Evolutionary conservation across 2,113 vertebrate genomes (phyloP), one percentile per base, ranked within the genome.

Genomic region (Lampris megalopsis): DNA sequence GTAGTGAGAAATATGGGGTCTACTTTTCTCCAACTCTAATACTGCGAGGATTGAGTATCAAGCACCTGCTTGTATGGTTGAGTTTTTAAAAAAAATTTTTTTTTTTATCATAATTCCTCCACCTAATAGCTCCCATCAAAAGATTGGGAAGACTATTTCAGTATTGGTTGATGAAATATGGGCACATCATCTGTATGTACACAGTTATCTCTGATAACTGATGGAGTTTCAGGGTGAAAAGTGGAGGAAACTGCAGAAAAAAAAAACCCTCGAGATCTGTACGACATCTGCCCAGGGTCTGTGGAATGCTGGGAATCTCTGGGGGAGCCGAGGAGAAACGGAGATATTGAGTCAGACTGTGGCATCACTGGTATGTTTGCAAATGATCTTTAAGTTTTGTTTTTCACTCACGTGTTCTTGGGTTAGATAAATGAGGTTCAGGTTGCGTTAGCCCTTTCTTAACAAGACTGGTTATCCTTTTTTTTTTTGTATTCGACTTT

Each of bases 331-430:
- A 81, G 86, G 84, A 81, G 47, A 64, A 83, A 80, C 70, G 69
- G 74, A 80, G 83, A 91, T 90, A 92, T 80, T 86, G 83, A 91
- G 87, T 87, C 82, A 86, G 86, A 86, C 88, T 75, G 74, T 60
- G 81, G 87, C 74, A 92, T 92, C 50, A 42, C 86, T 79, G 92
- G 92, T 93, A 94, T 93, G 90, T 89, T 90, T 84, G 78, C 70
- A 75, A 72, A 63, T 77, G 61, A 71, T 80, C 72, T 84, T 82
- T 82, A 64, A 48, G 4, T 79, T 68, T 71, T 72, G 73, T 79
- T 80, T 75, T 69, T 63, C 79, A 48, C 58, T 36, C 24, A 6
- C 71, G 79, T 84, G 67, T 85, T 60, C 58, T 67, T 75, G 56
- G 40, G 37, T 82, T 75, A 86, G 75, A 53, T 49, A 60, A 72